phyloP scores from a whole-genome alignment of 1,140 invertebrate genomes.

The Lasaia peninsularis region DNA sequence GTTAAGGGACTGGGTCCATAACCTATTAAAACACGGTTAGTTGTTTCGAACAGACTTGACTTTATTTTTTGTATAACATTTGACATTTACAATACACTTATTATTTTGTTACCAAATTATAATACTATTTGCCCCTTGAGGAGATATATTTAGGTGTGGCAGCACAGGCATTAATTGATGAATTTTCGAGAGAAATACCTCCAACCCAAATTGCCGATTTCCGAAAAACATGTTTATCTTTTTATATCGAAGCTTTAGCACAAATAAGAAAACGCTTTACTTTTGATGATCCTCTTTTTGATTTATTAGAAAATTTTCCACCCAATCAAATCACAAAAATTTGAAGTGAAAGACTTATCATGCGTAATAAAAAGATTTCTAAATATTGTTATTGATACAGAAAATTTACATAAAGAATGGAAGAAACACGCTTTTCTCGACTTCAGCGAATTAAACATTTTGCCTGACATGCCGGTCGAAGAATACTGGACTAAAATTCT shows the following conservation, averaged over 20 bases:
- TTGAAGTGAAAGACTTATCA: slow-evolving; percentile 1
- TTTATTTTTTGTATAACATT: neutral
- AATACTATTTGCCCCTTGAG: neutral
- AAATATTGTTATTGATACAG: neutral
- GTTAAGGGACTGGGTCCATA: neutral
- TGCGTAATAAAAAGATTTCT: neutral
- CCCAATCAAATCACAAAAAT: neutral
- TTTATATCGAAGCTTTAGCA: neutral
- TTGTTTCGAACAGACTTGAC: neutral
- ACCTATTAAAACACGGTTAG: neutral
- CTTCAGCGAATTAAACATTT: neutral
- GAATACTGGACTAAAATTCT: neutral
- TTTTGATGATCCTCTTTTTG: neutral
- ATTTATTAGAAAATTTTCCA: neutral
- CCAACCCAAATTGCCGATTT: neutral
- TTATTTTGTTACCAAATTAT: too few relatives aligned
- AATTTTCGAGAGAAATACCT: neutral
- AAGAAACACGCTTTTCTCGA: neutral
- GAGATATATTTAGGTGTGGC: slow-evolving; percentile 3
- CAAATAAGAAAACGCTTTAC: neutral
- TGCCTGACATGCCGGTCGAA: neutral
- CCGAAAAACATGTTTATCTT: slow-evolving; percentile 7
- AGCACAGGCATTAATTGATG: neutral
- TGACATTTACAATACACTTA: too few relatives aligned
- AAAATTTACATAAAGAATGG: neutral